Percentiles rank a stretch among this genome's conserved stretches.
Evolutionary conservation across 2,888 invertebrate species (phyloP).

Genomic region (Pediacus dermestoides): DNA sequence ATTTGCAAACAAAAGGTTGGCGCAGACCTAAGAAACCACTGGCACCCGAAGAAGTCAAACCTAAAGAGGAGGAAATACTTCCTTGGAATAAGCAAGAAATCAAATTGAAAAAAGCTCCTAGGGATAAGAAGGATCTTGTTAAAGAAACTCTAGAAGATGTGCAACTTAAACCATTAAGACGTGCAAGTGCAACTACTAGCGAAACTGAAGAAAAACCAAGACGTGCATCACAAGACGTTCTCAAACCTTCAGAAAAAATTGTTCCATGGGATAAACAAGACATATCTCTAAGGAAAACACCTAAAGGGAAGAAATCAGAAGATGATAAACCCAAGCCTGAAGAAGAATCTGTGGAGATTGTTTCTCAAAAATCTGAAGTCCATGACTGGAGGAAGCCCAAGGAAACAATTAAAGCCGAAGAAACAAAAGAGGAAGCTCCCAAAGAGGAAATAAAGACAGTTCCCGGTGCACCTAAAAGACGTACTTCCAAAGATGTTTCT

Average conservation of each 20-base stretch:
- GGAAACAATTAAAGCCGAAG: slow-evolving; percentile 23
- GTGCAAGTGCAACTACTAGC: slow-evolving; percentile 18
- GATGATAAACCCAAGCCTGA: slow-evolving; percentile 10
- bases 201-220: slow-evolving; percentile 27
- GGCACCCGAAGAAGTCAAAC: slow-evolving; percentile 25
- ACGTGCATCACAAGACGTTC: slow-evolving; percentile 8
- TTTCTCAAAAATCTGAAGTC: no score
- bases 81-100: slow-evolving; percentile 61
- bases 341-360: no score
- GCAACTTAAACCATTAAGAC: slow-evolving; percentile 26
- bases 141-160: slow-evolving; percentile 52
- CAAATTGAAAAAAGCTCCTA: slow-evolving; percentile 49
- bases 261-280: slow-evolving; percentile 52
- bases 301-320: slow-evolving; percentile 16
- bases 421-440: slow-evolving; percentile 14
- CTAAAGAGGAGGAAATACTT: slow-evolving; percentile 49
- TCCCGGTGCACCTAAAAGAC: slow-evolving; percentile 8
- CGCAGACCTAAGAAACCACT: slow-evolving; percentile 16
- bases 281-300: slow-evolving; percentile 19
- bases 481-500: no score
- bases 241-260: slow-evolving; percentile 40
- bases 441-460: slow-evolving; percentile 5
- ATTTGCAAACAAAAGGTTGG: slow-evolving; percentile 18
- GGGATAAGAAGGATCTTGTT: slow-evolving; percentile 52
- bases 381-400: slow-evolving; percentile 12